phyloP scores from a whole-genome alignment of 2,113 vertebrate genomes.

The Saguinus imperator region DNA sequence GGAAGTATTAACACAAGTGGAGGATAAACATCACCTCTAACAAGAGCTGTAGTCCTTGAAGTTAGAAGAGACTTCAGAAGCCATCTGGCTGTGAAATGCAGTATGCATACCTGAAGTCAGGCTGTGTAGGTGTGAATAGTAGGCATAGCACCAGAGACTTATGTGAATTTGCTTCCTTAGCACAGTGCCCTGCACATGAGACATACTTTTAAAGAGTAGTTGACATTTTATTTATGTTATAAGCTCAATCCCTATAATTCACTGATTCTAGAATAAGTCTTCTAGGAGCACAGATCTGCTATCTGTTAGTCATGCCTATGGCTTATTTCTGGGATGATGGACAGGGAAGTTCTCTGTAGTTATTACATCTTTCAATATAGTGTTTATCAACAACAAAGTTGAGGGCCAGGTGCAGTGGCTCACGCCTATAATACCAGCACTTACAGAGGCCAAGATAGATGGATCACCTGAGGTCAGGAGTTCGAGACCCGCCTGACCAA shows the following conservation, averaged over 20 bases:
- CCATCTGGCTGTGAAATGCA: not conserved
- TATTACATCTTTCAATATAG: not conserved
- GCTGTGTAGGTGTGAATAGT: not conserved
- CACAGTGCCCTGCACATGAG: not conserved
- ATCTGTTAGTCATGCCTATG: not conserved
- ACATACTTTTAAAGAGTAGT: not conserved
- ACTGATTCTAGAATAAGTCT: not conserved
- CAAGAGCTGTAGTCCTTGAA: not conserved
- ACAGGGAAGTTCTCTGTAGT: not conserved
- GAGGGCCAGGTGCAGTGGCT: too few species aligned
- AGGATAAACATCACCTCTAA: not conserved
- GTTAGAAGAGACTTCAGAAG: not conserved
- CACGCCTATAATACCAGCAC: too few species aligned
- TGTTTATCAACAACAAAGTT: not conserved
- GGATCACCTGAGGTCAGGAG: too few species aligned
- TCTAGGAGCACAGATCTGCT: not conserved
- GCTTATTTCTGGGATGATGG: not conserved
- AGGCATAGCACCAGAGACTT: not conserved
- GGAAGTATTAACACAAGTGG: not conserved
- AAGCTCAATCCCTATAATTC: not conserved
- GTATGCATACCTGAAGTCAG: not conserved
- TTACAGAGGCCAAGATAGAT: too few species aligned
- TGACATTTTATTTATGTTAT: not conserved
- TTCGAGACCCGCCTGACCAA: too few species aligned
- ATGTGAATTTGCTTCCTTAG: not conserved